A percentile compares a stretch with the other conserved stretches of the same genome.
Evolutionary conservation across 2,113 vertebrate species (phyloP).

Genomic region (Callospermophilus lateralis): DNA sequence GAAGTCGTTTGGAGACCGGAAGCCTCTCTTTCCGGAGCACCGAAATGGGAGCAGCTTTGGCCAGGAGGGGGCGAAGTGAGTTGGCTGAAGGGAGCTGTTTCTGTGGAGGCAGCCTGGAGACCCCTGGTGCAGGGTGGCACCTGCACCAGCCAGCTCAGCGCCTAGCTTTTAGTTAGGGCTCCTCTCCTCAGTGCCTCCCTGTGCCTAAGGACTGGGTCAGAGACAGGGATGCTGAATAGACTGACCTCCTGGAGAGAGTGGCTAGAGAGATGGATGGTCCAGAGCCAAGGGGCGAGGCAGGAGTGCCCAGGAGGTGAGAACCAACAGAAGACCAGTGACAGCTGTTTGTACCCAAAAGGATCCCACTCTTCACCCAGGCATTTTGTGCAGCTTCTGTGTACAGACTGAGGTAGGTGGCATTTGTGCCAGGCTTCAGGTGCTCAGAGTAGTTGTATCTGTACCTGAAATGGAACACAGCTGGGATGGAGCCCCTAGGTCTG

Average conservation of each 20-base stretch:
- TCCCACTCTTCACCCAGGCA: not conserved
- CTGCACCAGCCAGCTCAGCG: not conserved
- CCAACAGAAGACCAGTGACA: not conserved
- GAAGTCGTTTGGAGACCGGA: not conserved
- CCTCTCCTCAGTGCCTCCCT: not conserved
- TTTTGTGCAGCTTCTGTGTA: not conserved
- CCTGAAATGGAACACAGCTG: not conserved
- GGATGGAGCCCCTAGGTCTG: not conserved
- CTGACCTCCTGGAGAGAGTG: not conserved
- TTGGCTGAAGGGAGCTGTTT: not conserved
- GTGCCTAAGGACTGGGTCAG: not conserved
- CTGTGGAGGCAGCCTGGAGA: not conserved
- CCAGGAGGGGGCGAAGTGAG: constrained; percentile 47
- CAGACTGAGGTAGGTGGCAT: not conserved
- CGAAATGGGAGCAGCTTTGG: not conserved
- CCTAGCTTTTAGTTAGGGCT: not conserved
- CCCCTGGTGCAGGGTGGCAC: too few species aligned
- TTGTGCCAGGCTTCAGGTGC: not conserved
- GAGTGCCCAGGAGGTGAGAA: not conserved
- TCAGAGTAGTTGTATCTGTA: not conserved
- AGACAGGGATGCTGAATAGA: not conserved
- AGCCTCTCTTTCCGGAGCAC: not conserved
- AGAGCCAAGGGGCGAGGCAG: not conserved
- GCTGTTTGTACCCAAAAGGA: not conserved
- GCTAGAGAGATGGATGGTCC: not conserved